Base-by-base conservation (phyloP, 2,888 invertebrate species). In the Invenusta paracnida region DNA sequence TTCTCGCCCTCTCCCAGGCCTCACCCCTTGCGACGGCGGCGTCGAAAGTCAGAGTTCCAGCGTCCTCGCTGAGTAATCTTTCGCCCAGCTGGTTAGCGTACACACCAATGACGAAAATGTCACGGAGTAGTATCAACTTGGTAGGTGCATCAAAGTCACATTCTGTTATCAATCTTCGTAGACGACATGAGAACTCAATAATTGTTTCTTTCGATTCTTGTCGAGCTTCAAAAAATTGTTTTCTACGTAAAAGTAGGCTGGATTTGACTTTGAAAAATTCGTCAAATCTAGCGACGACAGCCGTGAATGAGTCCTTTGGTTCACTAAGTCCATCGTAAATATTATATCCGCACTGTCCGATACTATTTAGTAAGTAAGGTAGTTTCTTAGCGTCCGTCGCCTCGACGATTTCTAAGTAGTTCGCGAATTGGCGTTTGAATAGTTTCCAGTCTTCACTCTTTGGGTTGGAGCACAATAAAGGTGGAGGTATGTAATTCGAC, bases 391-490 rank as follows among this genome's bases (percentile, higher is more conserved):
- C n/a, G n/a, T 66, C 66, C 13, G 11, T n/a, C n/a, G 66, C 66
- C 13, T n/a, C 66, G n/a, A 66, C n/a, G 11, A 66, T 66, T n/a
- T 13, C 13, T 13, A 66, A n/a, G n/a, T 66, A 66, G n/a, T 66
- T 66, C n/a, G 11, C 66, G 66, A 66, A 66, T 66, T 66, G 66
- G 11, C 66, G n/a, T 11, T 13, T 11, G n/a, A 66, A 66, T 13
- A 13, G n/a, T 66, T 66, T 11, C 66, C 66, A 66, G n/a, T 66
- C 66, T 66, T 11, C 66, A 66, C 11, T 13, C n/a, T 66, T 66
- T 66, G 66, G 66, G n/a, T 66, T 66, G n/a, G 66, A 23, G 29
- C 79, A 27, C 28, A 79, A 27, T 79, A 79, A 79, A 79, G 79
- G 79, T 48, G 48, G 48, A 48, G 48, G 48, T 48, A 48, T 48